Conservation (phyloP, 2,888 invertebrate species). For the Stomorhina lunata region DNA sequence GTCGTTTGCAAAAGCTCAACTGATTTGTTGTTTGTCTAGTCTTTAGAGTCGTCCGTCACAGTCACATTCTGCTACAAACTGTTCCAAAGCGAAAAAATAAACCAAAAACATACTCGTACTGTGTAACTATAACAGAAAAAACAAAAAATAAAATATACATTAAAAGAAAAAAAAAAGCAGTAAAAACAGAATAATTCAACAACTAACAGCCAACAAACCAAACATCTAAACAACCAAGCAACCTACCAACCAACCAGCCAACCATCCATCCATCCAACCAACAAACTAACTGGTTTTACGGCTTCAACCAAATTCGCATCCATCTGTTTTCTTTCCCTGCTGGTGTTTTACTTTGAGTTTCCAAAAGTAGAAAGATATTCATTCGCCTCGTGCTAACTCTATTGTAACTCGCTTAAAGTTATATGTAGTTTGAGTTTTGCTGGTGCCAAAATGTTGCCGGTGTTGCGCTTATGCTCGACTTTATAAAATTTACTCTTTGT, state of each 20-base stretch:
- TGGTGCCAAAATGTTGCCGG: neutral
- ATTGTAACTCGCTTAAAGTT: constrained; percentile 27
- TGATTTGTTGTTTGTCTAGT: constrained; percentile 69
- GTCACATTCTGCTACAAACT: too few relatives aligned
- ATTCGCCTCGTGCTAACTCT: constrained; percentile 36
- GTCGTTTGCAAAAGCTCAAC: constrained; percentile 77
- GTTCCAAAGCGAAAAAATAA: constrained; percentile 37
- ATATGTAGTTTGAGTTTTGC: neutral
- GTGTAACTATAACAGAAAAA: neutral
- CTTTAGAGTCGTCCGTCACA: constrained; percentile 51
- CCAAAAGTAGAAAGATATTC: constrained; percentile 10
- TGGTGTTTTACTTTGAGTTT: constrained; percentile 27
- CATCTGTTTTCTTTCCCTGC: constrained; percentile 63
- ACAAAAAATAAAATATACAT: neutral
- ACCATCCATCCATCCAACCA: constrained; percentile 40
- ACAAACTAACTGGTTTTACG: constrained; percentile 60
- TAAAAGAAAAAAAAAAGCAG: neutral
- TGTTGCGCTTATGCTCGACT: constrained; percentile 35
- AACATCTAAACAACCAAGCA: constrained; percentile 37
- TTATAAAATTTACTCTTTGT: constrained; percentile 2
- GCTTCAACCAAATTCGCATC: constrained; percentile 63
- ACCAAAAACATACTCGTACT: constrained; percentile 17
- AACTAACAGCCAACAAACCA: constrained; percentile 33
- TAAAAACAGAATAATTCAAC: constrained; percentile 30
- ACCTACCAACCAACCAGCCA: constrained; percentile 28